Evolutionary conservation across 2,113 vertebrate species (phyloP).

Genomic region (Brachyhypopomus gauderio): DNA sequence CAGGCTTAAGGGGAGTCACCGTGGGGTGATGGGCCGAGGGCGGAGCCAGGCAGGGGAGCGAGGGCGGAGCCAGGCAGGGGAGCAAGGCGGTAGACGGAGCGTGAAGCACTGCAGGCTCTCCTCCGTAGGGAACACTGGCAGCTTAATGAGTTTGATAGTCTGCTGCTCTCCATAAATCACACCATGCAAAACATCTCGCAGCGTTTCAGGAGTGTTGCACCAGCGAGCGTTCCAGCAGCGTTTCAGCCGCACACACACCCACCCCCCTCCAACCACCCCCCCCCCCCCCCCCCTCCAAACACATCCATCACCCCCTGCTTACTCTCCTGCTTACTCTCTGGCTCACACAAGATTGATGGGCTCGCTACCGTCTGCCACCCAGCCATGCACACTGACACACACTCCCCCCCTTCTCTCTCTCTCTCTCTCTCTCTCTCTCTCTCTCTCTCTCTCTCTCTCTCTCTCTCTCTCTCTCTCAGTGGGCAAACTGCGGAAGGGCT

Average conservation of each 20-base stretch:
- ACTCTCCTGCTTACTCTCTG: conserved; percentile 98
- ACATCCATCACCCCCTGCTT: conserved; percentile 99
- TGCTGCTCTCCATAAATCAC: conserved; percentile 99
- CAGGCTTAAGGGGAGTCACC: conserved; percentile 38
- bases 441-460: conserved; percentile 51
- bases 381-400: conserved; percentile 74
- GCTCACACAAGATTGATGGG: conserved; percentile 97
- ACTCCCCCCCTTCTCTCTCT: conserved; percentile 68
- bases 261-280: conserved; percentile 98
- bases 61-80: conserved; percentile 20
- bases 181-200: conserved; percentile 98
- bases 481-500: conserved; percentile 97
- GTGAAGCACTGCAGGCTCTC: conserved; percentile 79
- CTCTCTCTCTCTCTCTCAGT: conserved; percentile 81
- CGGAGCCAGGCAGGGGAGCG: conserved; percentile 20
- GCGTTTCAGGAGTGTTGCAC: conserved; percentile 50
- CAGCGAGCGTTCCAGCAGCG: conserved; percentile 37
- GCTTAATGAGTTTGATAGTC: conserved; percentile 99
- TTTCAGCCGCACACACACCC: conserved; percentile 86
- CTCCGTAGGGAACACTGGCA: conserved; percentile 91
- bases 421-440: conserved; percentile 69
- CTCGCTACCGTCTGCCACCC: conserved; percentile 84
- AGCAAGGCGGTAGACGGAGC: conserved; percentile 70
- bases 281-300: conserved; percentile 98
- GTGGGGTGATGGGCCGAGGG: conserved; percentile 28